phyloP scores from a whole-genome alignment of 1,140 invertebrate genomes.

The Panagrolaimus sp. region DNA sequence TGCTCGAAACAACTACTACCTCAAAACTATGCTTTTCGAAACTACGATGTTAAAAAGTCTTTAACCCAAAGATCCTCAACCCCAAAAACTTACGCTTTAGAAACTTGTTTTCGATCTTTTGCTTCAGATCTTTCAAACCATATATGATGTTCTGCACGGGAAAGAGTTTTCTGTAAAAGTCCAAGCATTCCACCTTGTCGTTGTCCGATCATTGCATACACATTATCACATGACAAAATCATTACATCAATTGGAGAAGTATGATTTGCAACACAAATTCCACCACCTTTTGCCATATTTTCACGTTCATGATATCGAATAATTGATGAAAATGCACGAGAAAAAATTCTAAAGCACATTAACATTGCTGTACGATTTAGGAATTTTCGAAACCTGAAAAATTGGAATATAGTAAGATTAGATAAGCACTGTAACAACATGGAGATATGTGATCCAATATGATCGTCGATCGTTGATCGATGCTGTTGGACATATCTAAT shows the following conservation, averaged over 20 bases:
- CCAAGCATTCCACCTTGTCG: slow-evolving; percentile 88
- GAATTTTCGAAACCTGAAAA: no score
- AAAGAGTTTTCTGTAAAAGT: slow-evolving; percentile 81
- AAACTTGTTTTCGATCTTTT: slow-evolving; percentile 71
- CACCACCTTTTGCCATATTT: slow-evolving; percentile 33
- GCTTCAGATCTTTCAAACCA: slow-evolving; percentile 97
- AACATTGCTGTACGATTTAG: slow-evolving; percentile 75
- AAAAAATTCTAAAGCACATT: slow-evolving; percentile 66
- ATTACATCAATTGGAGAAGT: slow-evolving; percentile 96
- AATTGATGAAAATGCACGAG: slow-evolving; percentile 49
- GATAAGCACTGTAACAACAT: not conserved
- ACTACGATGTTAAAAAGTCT: slow-evolving; percentile 61
- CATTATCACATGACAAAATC: slow-evolving; percentile 87
- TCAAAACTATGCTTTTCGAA: no score
- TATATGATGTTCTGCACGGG: slow-evolving; percentile 84
- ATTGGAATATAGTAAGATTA: not conserved
- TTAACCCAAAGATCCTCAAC: no score
- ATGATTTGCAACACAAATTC: slow-evolving; percentile 95
- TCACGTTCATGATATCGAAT: slow-evolving; percentile 46
- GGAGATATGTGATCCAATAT: no score
- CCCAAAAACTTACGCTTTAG: not conserved
- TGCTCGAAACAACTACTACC: no score
- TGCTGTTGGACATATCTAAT: no score
- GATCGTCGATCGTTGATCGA: no score
- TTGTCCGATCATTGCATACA: slow-evolving; percentile 96